Conservation (phyloP, 2,888 invertebrate genomes). For the Polymixis flavicincta region DNA sequence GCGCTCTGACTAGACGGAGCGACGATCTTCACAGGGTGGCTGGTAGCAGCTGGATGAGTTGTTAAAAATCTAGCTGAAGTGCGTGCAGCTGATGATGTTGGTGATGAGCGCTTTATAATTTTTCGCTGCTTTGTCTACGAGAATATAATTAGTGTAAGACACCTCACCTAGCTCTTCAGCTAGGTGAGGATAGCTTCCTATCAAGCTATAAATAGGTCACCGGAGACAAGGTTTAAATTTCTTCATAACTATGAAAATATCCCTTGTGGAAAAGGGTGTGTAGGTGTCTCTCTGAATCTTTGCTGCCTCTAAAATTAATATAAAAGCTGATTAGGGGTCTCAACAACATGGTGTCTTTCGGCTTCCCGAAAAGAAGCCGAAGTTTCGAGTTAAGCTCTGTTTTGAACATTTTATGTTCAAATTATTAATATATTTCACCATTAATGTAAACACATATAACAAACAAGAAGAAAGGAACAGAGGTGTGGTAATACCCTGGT, state of each 20-base stretch:
- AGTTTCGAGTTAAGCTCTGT: neutral
- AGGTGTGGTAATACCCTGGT: too few species aligned
- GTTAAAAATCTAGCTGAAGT: too few species aligned
- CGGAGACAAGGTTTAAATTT: neutral
- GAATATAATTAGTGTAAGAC: neutral
- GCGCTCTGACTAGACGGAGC: too few species aligned
- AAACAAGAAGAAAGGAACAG: too few species aligned
- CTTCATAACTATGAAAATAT: slow-evolving; percentile 3
- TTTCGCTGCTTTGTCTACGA: neutral
- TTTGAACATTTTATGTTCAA: neutral
- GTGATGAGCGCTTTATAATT: neutral
- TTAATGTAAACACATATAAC: too few species aligned
- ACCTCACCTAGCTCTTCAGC: neutral
- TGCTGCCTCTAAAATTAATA: neutral
- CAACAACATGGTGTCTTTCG: neutral
- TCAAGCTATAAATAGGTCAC: neutral
- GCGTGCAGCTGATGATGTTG: neutral
- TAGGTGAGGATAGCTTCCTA: too few species aligned
- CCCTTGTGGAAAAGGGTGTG: neutral
- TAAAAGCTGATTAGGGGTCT: neutral
- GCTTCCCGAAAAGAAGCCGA: too few species aligned
- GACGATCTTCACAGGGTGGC: too few species aligned
- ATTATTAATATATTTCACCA: too few species aligned
- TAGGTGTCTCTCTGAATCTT: slow-evolving; percentile 6
- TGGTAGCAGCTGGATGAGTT: neutral